phyloP scores from a whole-genome alignment of 2,888 invertebrate species.

The Philereme vetulata region DNA sequence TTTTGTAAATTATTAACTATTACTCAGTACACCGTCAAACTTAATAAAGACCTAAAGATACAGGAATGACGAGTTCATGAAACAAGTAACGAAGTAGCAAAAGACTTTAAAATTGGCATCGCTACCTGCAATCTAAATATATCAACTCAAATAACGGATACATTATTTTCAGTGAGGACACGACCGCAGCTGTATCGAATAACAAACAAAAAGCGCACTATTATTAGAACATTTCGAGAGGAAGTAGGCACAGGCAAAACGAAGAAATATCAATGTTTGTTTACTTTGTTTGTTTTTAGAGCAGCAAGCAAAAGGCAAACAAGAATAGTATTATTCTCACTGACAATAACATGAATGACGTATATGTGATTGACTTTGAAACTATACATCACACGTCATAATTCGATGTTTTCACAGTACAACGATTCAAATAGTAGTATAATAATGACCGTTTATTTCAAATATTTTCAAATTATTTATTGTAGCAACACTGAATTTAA shows the following conservation, averaged over 20 bases:
- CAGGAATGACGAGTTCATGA: constrained; percentile 56
- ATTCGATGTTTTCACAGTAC: no score
- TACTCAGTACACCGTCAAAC: neutral
- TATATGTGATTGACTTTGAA: no score
- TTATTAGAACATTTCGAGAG: constrained; percentile 44
- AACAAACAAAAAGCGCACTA: constrained; percentile 61
- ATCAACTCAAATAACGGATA: constrained; percentile 64
- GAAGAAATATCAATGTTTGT: no score
- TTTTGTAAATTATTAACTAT: neutral
- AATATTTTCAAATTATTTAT: no score
- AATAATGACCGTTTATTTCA: no score
- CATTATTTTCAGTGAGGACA: constrained; percentile 76
- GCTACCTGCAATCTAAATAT: constrained; percentile 65
- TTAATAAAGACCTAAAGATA: constrained; percentile 48
- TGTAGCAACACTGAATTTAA: no score
- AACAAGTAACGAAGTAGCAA: constrained; percentile 50
- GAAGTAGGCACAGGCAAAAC: neutral
- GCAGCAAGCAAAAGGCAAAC: no score
- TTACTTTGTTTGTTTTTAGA: no score
- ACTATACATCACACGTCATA: no score
- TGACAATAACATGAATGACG: no score
- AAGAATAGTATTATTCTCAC: no score
- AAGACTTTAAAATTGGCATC: constrained; percentile 63
- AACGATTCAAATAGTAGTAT: no score
- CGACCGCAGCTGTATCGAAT: constrained; percentile 58